A percentile compares a stretch with the other conserved stretches of the same genome.
Evolutionary conservation across 1,140 invertebrate genomes (phyloP).

Genomic region (Dufourea novaeangliae): DNA sequence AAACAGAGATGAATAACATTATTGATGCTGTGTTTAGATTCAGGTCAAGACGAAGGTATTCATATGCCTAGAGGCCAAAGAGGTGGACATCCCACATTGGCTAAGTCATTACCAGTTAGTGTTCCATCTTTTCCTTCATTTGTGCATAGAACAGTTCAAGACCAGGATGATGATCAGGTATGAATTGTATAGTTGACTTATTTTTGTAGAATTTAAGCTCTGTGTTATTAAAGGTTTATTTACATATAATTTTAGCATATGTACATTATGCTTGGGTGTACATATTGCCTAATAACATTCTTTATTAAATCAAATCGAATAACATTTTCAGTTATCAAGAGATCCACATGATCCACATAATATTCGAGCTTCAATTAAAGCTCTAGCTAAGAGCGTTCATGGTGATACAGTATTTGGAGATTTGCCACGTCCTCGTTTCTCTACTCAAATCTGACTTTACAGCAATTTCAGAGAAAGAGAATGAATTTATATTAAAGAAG

Average conservation of each 20-base stretch:
- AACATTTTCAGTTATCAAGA: slow-evolving; percentile 66
- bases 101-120: slow-evolving; percentile 83
- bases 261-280: not conserved
- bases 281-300: not conserved
- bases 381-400: slow-evolving; percentile 91
- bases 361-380: slow-evolving; percentile 93
- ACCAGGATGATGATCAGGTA: slow-evolving; percentile 80
- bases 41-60: slow-evolving; percentile 80
- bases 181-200: slow-evolving; percentile 26
- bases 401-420: slow-evolving; percentile 92
- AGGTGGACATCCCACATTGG: slow-evolving; percentile 76
- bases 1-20: not conserved
- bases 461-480: slow-evolving; percentile 28
- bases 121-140: slow-evolving; percentile 81
- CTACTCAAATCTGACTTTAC: slow-evolving; percentile 88
- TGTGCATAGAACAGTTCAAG: slow-evolving; percentile 69
- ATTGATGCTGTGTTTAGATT: slow-evolving; percentile 66
- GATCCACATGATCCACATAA: slow-evolving; percentile 83
- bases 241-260: not conserved
- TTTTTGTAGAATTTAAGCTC: not conserved
- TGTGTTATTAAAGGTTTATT: not conserved
- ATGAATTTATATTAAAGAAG: slow-evolving; percentile 48
- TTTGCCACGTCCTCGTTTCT: slow-evolving; percentile 90
- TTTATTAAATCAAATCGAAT: slow-evolving; percentile 24
- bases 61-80: slow-evolving; percentile 76